phyloP scores from a whole-genome alignment of 2,113 vertebrate species.

The Emydura subglobosa region DNA sequence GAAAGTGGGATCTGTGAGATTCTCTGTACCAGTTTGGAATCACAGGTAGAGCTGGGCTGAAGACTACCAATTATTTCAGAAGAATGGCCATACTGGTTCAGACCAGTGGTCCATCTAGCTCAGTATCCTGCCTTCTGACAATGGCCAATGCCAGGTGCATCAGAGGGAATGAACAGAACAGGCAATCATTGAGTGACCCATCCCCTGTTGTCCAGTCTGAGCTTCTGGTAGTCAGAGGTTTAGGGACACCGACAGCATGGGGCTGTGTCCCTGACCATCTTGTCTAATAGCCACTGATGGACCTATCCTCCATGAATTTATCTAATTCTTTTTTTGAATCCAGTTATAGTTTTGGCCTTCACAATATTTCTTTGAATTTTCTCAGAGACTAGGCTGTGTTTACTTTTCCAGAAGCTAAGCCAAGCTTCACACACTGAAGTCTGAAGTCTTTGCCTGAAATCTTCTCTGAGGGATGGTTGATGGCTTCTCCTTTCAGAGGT shows the following conservation, averaged over 20 bases:
- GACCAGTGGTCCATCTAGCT: not conserved
- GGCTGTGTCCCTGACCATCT: too few relatives aligned
- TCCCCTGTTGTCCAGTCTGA: not conserved
- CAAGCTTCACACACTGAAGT: not conserved
- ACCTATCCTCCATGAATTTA: not conserved
- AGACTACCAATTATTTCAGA: not conserved
- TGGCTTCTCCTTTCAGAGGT: not conserved
- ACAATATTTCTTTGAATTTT: not conserved
- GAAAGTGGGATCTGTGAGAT: accelerated
- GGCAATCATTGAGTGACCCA: too few relatives aligned
- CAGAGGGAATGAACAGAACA: too few relatives aligned
- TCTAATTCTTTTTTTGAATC: not conserved
- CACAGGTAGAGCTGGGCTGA: not conserved
- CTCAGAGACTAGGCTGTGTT: not conserved
- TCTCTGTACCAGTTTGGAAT: not conserved
- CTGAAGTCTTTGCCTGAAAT: not conserved
- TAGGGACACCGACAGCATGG: too few relatives aligned
- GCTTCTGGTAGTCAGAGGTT: too few relatives aligned
- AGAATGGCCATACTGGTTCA: not conserved
- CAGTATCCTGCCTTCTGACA: too few relatives aligned
- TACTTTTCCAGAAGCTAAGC: not conserved
- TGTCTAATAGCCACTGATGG: not conserved
- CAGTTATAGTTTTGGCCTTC: not conserved
- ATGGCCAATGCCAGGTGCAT: too few relatives aligned
- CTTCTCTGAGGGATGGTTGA: accelerated